These are phyloP conservation scores for Biston betularia DNA, from an alignment of 2,888 invertebrate species.

Conservation along the genomic window DNA sequence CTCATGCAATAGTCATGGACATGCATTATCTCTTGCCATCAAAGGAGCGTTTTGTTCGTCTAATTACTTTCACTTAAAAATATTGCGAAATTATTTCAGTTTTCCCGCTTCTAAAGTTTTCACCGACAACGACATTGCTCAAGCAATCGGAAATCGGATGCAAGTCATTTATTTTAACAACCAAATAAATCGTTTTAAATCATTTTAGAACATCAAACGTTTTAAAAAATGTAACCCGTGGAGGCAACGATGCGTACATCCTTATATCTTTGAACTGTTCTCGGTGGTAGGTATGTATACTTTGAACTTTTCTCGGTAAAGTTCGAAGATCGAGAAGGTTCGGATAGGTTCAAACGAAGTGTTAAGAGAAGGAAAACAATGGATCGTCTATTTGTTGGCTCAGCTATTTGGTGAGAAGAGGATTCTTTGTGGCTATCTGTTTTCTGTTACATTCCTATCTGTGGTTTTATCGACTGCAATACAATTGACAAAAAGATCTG, in stretches of 20 bases:
- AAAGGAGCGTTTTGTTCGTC: too few species aligned
- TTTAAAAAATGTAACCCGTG: constrained; percentile 43
- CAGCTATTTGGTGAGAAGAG: constrained; percentile 23
- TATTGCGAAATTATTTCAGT: too few species aligned
- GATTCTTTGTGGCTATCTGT: constrained; percentile 16
- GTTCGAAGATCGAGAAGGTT: constrained; percentile 10
- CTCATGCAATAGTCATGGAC: too few species aligned
- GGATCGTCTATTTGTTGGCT: constrained; percentile 16
- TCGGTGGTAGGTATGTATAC: constrained; percentile 5
- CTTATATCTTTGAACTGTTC: constrained; percentile 36
- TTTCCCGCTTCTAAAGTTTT: too few species aligned
- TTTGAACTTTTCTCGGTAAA: constrained; percentile 19
- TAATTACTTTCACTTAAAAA: too few species aligned
- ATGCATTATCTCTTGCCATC: too few species aligned
- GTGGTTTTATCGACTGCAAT: neutral
- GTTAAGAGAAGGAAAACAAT: constrained; percentile 28
- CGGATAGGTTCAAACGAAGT: constrained; percentile 24
- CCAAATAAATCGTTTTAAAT: constrained; percentile 43
- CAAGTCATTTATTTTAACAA: constrained; percentile 40
- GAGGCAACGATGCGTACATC: constrained; percentile 43
- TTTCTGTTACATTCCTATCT: constrained; percentile 17
- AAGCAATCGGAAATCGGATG: constrained; percentile 43
- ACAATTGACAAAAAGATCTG: neutral
- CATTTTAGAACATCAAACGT: constrained; percentile 45
- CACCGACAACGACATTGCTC: too few species aligned